phyloP scores from a whole-genome alignment of 2,113 vertebrate species.

The Notothenia rossii region DNA sequence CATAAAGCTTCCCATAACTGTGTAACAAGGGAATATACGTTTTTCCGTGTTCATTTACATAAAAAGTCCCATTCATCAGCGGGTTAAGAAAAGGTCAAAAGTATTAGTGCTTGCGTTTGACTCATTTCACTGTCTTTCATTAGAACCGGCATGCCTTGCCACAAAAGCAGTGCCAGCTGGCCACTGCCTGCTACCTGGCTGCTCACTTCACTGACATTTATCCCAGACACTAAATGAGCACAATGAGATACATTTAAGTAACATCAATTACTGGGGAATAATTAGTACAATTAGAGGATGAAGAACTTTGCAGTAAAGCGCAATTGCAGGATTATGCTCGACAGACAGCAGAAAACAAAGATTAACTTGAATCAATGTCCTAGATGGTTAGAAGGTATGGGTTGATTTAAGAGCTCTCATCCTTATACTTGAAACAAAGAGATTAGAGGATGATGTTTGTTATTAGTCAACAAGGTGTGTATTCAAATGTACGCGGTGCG shows the following conservation, averaged over 20 bases:
- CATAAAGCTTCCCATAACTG: background rate
- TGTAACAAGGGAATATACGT: background rate
- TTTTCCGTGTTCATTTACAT: background rate
- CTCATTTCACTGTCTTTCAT: slow-evolving; percentile 33
- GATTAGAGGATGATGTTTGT: background rate
- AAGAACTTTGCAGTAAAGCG: slow-evolving; percentile 19
- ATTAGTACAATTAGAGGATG: slow-evolving; percentile 37
- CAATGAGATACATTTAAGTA: slow-evolving; percentile 28
- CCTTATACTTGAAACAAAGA: background rate
- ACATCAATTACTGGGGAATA: slow-evolving; percentile 36
- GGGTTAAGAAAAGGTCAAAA: slow-evolving; percentile 23
- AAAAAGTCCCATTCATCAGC: background rate
- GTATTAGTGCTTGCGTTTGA: slow-evolving; percentile 1
- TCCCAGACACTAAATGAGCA: slow-evolving; percentile 36
- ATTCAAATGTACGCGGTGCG: background rate
- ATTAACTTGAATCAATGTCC: background rate
- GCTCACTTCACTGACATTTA: slow-evolving; percentile 35
- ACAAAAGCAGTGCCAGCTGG: slow-evolving; percentile 47
- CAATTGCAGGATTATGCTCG: background rate
- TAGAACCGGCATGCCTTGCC: background rate
- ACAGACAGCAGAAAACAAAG: background rate
- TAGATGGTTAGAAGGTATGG: background rate
- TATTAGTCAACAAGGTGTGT: background rate
- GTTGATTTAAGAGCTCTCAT: background rate
- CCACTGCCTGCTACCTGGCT: slow-evolving; percentile 27